Evolutionary conservation across 2,113 vertebrate genomes (phyloP), one percentile per base, ranked within the genome.

Genomic region (Bucco capensis): DNA sequence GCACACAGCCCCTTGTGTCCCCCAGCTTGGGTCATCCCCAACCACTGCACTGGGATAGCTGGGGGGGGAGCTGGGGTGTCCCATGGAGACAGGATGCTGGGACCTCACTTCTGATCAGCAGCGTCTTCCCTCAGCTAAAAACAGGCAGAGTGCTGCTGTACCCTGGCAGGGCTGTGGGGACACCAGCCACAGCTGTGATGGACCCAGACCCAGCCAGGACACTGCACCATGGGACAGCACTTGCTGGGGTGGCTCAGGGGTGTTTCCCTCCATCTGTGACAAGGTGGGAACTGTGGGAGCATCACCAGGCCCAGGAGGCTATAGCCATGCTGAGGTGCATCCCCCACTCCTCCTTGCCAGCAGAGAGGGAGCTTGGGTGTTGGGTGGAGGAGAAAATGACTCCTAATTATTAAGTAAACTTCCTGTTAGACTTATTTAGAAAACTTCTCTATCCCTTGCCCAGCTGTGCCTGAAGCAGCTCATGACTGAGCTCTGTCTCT

Each of bases 11-110:
- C 37, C 46, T 33, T 5, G 8, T 14, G 35, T 3, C 5, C 35
- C 51, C 33, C 21, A 1, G 9, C 12, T 8, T 5, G 12, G 50
- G 53, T n/a, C 0, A 33, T 46, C 42, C 66, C 58, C 2, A 3
- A 40, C 31, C 3, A 1, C 74, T 2, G 10, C 35, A 19, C 22
- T 1, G 5, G 46, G 27, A 60, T 0, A 2, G 51, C 27, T 2
- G 1, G 3, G 16, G 58, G 8, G 3, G 53, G 57, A 54, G 25
- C 28, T 8, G 2, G 67, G 61, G 19, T 2, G 9, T 6, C 12
- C 23, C 3, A 3, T 12, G 27, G 54, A 4, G 57, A 53, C 3
- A 2, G 30, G 70, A 37, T 6, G 13, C 50, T 38, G 46, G 15
- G 56, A 7, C 33, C 15, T 9, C 40, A 1, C 51, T 76, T 53